Base-by-base conservation (phyloP, 2,113 vertebrate genomes). In the Lepus timidus region DNA sequence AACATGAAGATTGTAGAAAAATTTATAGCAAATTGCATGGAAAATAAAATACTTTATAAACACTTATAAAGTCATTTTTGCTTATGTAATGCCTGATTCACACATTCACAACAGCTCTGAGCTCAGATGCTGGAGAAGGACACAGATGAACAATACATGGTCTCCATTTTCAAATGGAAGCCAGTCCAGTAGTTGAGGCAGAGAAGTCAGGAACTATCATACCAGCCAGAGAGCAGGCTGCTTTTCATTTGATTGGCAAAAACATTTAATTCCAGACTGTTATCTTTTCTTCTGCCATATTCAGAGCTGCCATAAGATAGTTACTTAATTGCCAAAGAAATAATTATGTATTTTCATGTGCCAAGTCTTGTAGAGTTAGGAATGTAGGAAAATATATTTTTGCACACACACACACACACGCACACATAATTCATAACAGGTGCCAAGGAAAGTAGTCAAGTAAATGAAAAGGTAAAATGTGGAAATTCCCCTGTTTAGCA, bases 1-100 rank as follows among this genome's bases (percentile, higher is more conserved):
- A n/a, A 71, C 36, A 58, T 93, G 36, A 93, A 80, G 25, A 87
- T 61, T 81, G 36, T 85, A 65, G 85, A 33, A 29, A 27, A 73
- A 31, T n/a, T 67, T 25, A 2, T 19, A 85, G 19, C 9, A 62
- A 31, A 39, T 75, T 36, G 14, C 16, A 67, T 52, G 29, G 17
- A 71, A 74, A 83, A 61, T 19, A 39, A 44, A 70, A 52, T 19
- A 51, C 23, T 11, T 70, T 39, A 39, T 4, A 52, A 61, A 84
- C 22, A 25, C 58, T 29, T 61, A 71, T 90, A 62, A 64, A n/a
- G 25, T 52, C 12, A 71, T 51, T 3, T 25, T 9, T 78, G 44
- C 52, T 85, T 36, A 62, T 70, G 27, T 61, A 23, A 79, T 9
- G 62, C 20, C 51, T 17, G 31, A 64, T 29, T 62, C 4, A 44